A percentile compares a stretch with the other conserved stretches of the same genome.
phyloP scores from a whole-genome alignment of 64 coral and sea anemone species.

The Hydrozoanthus tunicans region DNA sequence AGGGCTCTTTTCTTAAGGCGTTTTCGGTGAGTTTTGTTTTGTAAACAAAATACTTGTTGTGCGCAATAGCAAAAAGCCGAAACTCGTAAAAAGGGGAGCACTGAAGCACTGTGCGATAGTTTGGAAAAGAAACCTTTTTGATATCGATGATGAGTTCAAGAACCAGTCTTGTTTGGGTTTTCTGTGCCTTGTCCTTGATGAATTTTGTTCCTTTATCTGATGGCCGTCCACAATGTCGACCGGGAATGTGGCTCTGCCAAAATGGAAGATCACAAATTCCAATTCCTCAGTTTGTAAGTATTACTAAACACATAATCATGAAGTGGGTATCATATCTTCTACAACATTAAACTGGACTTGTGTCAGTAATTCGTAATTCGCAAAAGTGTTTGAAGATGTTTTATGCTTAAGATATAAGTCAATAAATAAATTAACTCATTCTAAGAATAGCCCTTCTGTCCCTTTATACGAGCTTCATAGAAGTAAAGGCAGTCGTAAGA shows the following conservation, averaged over 20 bases:
- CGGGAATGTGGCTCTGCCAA: constrained; percentile 14
- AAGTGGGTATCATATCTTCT: no score
- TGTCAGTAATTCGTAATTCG: no score
- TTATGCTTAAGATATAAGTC: no score
- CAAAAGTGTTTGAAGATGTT: no score
- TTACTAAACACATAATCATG: not conserved
- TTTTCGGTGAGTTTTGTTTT: constrained; percentile 13
- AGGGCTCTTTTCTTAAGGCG: not conserved
- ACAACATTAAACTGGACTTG: no score
- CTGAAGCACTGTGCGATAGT: not conserved
- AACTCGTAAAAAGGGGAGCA: constrained; percentile 28
- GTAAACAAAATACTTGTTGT: not conserved
- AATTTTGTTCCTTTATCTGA: constrained; percentile 7
- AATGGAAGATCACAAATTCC: constrained; percentile 21
- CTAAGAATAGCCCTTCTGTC: no score
- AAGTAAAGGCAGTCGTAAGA: no score
- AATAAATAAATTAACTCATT: no score
- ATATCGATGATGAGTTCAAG: not conserved
- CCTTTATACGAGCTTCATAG: no score
- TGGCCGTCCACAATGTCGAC: constrained; percentile 20
- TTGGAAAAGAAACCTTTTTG: not conserved
- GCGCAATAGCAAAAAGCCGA: not conserved
- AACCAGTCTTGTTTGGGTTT: not conserved
- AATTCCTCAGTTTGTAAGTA: not conserved
- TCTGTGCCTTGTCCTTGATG: not conserved